Conservation (phyloP, 2,888 invertebrate genomes). For the Mechanitis messenoides region DNA sequence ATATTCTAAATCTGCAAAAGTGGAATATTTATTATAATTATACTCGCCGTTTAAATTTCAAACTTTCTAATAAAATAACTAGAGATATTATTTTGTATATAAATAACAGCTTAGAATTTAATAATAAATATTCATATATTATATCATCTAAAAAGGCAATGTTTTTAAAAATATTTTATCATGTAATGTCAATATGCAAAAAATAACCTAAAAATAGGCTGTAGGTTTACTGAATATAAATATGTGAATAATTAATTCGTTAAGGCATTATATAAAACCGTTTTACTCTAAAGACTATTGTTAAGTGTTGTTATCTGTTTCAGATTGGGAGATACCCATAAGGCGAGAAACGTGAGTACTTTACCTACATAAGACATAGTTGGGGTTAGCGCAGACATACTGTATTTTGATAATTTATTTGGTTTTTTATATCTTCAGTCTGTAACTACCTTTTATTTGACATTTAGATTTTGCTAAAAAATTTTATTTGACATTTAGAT, state of each 20-base stretch:
- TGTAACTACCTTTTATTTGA: too few species aligned
- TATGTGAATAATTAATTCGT: background rate
- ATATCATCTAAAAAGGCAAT: too few species aligned
- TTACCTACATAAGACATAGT: slow-evolving; percentile 21
- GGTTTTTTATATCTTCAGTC: too few species aligned
- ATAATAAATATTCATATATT: too few species aligned
- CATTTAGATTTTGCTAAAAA: too few species aligned
- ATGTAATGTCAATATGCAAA: too few species aligned
- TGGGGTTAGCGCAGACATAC: slow-evolving; percentile 10
- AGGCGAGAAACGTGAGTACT: slow-evolving; percentile 44
- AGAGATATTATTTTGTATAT: too few species aligned
- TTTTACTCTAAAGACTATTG: slow-evolving; percentile 48
- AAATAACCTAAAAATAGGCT: too few species aligned
- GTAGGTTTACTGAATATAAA: background rate
- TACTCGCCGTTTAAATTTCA: background rate
- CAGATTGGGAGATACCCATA: slow-evolving; percentile 49
- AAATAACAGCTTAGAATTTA: too few species aligned
- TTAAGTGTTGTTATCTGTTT: slow-evolving; percentile 56
- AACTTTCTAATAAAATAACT: slow-evolving; percentile 1
- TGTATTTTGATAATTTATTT: slow-evolving; percentile 1
- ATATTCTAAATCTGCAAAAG: background rate
- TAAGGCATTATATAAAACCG: background rate
- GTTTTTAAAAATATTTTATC: too few species aligned
- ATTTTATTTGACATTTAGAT: too few species aligned
- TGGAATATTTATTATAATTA: too few species aligned